Evolutionary conservation across 2,797 vertebrate genomes (phyloP).

Genomic region (Pithecia hirsuta): DNA sequence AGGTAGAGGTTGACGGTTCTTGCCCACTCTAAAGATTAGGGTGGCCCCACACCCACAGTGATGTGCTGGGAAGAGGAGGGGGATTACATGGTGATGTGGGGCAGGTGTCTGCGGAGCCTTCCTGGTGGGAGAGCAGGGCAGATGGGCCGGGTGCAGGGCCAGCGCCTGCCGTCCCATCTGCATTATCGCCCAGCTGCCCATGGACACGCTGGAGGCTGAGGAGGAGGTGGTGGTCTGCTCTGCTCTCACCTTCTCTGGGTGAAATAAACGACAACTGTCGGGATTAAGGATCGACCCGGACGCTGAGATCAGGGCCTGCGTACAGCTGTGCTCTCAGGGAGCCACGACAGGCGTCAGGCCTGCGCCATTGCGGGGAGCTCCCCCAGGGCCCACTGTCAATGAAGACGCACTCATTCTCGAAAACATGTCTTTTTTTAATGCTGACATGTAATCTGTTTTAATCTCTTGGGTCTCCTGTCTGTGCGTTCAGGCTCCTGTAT

Average conservation of each 20-base stretch:
- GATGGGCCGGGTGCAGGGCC: background rate
- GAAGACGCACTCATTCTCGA: background rate
- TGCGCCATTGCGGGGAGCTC: accelerated
- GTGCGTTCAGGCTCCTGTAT: constrained; percentile 61
- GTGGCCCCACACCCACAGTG: constrained; percentile 79
- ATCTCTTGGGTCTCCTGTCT: constrained; percentile 70
- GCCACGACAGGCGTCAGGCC: accelerated
- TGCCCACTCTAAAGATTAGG: constrained; percentile 90
- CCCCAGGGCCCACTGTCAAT: background rate
- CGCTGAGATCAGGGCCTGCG: background rate
- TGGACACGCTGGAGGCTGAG: accelerated
- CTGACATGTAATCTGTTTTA: constrained; percentile 76
- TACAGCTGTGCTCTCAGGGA: background rate
- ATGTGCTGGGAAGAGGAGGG: constrained; percentile 79
- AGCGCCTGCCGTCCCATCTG: accelerated
- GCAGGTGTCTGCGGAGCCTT: constrained; percentile 83
- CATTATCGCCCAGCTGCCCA: accelerated
- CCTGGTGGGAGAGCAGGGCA: background rate
- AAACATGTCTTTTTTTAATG: constrained; percentile 41
- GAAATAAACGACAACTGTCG: accelerated
- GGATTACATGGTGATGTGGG: constrained; percentile 81
- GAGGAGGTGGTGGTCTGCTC: accelerated
- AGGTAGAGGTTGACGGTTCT: constrained; percentile 87
- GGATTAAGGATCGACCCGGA: background rate
- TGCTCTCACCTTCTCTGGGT: background rate